Conservation (phyloP, 2,888 invertebrate species). For the Hydroisotoma schaefferi region DNA sequence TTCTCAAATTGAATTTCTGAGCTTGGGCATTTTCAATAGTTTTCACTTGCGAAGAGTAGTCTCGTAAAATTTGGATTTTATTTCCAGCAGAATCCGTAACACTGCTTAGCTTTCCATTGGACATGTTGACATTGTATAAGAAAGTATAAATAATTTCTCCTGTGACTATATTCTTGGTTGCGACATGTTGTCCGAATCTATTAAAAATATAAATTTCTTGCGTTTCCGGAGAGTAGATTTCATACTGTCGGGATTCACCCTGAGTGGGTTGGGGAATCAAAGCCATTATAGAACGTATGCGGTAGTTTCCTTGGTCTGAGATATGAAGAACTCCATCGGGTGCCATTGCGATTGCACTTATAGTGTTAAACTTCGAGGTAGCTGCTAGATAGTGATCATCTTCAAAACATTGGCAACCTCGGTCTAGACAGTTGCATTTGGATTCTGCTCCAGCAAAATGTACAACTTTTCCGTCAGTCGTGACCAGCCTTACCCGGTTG, state of each 20-base stretch:
- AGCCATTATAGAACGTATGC: constrained; percentile 82
- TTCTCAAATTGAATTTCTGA: constrained; percentile 81
- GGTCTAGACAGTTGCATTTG: constrained; percentile 86
- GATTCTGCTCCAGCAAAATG: constrained; percentile 93
- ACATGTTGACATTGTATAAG: constrained; percentile 93
- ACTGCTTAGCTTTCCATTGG: constrained; percentile 88
- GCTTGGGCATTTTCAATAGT: constrained; percentile 92
- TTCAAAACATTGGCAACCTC: constrained; percentile 88
- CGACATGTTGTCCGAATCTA: constrained; percentile 89
- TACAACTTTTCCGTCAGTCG: constrained; percentile 87
- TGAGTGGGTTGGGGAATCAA: constrained; percentile 63
- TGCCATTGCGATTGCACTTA: constrained; percentile 86
- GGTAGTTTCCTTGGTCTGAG: constrained; percentile 68
- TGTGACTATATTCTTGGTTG: constrained; percentile 90
- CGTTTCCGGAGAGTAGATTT: constrained; percentile 90
- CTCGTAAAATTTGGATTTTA: constrained; percentile 54
- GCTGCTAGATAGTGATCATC: constrained; percentile 87
- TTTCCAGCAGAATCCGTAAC: constrained; percentile 86
- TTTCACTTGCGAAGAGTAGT: constrained; percentile 64
- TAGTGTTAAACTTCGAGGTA: constrained; percentile 89
- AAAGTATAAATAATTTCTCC: constrained; percentile 90
- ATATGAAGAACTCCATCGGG: constrained; percentile 93
- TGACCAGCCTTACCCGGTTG: constrained; percentile 83
- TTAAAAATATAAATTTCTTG: constrained; percentile 93
- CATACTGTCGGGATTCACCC: constrained; percentile 69